Percentiles rank a stretch among this genome's conserved stretches.
phyloP scores from a whole-genome alignment of 2,797 vertebrate genomes.

The Mus caroli region DNA sequence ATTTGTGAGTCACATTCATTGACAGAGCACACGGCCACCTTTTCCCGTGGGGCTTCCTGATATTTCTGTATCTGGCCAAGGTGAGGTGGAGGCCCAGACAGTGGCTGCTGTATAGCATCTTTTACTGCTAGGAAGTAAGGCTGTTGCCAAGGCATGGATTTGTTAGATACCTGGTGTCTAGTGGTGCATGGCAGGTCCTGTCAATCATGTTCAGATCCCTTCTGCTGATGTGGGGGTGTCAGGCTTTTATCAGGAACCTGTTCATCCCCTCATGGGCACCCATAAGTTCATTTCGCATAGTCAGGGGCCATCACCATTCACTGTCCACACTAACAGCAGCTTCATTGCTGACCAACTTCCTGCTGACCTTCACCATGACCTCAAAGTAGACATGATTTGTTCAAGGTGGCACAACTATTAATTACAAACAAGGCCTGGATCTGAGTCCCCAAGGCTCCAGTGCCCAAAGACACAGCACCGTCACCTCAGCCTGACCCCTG shows the following conservation, averaged over 20 bases:
- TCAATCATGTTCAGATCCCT: fast-evolving
- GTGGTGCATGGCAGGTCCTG: not conserved
- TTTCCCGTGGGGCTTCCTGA: not conserved
- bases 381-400: not conserved
- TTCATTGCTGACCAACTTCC: not conserved
- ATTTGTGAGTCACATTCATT: not conserved
- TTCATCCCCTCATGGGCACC: not conserved
- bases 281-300: too few relatives aligned
- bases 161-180: not conserved
- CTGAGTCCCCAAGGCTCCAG: not conserved
- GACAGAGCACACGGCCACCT: too few relatives aligned
- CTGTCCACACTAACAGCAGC: not conserved
- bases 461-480: not conserved
- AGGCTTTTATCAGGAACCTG: not conserved
- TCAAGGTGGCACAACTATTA: not conserved
- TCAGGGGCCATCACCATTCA: not conserved
- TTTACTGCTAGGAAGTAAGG: not conserved
- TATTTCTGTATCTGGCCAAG: not conserved
- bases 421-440: not conserved
- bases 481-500: not conserved
- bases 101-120: not conserved
- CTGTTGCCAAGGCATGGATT: not conserved
- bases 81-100: not conserved
- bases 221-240: not conserved
- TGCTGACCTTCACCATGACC: not conserved